Evolutionary conservation across 2,888 invertebrate genomes (phyloP).

Genomic region (Tanytarsus gracilentus): DNA sequence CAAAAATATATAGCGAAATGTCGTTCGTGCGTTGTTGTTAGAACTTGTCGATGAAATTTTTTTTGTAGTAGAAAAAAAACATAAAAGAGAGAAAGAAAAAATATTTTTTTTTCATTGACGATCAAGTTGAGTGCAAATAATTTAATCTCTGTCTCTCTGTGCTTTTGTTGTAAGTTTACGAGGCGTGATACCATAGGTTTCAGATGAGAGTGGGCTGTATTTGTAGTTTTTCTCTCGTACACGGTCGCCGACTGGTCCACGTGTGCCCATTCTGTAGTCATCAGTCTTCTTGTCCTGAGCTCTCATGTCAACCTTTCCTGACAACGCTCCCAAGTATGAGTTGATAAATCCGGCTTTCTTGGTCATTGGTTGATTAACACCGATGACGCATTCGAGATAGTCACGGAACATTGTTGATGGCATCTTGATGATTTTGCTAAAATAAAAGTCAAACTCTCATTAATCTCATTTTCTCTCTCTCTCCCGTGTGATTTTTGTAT

Average conservation of each 20-base stretch:
- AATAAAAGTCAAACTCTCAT: no score
- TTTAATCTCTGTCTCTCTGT: conserved; percentile 16
- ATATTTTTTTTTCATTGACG: no score
- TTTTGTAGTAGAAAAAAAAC: no score
- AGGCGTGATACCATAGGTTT: conserved; percentile 21
- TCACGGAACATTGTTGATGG: conserved; percentile 26
- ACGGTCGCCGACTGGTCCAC: conserved; percentile 20
- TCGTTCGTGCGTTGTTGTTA: no score
- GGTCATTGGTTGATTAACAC: conserved; percentile 18
- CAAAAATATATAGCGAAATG: no score
- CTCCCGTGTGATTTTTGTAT: no score
- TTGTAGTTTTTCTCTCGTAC: conserved; percentile 7
- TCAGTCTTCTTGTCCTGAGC: conserved; percentile 18
- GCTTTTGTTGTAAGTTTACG: conserved; percentile 11
- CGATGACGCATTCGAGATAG: conserved; percentile 22
- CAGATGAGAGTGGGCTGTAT: not conserved
- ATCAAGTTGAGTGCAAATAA: no score
- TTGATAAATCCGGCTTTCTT: conserved; percentile 16
- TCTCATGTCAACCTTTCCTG: conserved; percentile 13
- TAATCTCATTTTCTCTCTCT: no score
- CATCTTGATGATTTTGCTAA: conserved; percentile 3
- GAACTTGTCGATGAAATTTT: no score
- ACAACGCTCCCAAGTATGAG: conserved; percentile 14
- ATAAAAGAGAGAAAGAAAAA: no score
- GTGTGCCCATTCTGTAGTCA: not conserved